Evolutionary conservation across 2,797 vertebrate genomes (phyloP).

Genomic region (Coregonus ussuriensis): DNA sequence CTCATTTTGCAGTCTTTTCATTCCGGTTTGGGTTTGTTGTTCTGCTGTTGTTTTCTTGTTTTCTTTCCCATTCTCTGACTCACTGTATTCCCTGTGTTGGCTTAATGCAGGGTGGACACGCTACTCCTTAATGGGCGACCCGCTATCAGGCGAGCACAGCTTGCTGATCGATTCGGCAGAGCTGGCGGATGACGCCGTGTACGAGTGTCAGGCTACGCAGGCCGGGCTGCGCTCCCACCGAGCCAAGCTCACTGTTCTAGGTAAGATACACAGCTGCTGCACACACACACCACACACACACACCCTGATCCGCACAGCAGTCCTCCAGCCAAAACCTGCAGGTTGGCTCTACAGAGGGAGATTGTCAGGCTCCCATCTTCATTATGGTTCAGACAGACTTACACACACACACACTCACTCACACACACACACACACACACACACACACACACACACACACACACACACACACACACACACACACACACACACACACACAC

Average conservation of each 20-base stretch:
- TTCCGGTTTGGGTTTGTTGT: neutral
- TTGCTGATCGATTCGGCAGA: conserved; percentile 86
- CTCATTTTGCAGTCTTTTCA: neutral
- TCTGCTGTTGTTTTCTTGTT: neutral
- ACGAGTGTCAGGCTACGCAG: conserved; percentile 92
- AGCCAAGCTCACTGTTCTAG: conserved; percentile 85
- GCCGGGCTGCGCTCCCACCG: conserved; percentile 85
- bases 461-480: no score
- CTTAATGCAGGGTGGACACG: conserved; percentile 84
- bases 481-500: no score
- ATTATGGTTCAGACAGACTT: neutral
- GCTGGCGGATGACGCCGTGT: conserved; percentile 85
- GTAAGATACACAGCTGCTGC: conserved; percentile 67
- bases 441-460: no score
- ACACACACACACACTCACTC: neutral
- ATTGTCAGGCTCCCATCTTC: no score
- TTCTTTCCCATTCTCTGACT: neutral
- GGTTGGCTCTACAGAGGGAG: no score
- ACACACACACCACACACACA: conserved; percentile 6
- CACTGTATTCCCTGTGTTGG: conserved; percentile 42
- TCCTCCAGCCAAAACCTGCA: no score
- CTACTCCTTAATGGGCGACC: conserved; percentile 86
- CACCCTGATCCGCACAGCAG: neutral
- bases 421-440: no score
- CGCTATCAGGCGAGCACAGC: conserved; percentile 85